These are phyloP conservation scores for Tamandua tetradactyla DNA, from an alignment of 2,797 vertebrate species.

Conservation along the genomic window DNA sequence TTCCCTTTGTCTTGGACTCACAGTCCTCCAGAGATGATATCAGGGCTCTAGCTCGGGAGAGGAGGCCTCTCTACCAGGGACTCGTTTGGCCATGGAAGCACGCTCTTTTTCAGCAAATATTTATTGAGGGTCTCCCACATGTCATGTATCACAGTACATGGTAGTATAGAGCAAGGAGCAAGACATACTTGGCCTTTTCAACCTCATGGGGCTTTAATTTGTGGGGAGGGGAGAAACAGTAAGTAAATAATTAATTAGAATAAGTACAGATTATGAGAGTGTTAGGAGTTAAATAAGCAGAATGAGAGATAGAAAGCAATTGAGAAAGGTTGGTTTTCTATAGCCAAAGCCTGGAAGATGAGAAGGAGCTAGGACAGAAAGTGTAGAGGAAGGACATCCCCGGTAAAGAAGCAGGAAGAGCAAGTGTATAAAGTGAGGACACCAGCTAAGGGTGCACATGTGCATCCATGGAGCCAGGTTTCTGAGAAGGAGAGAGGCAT, in stretches of 20 bases:
- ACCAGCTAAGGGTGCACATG: fast-evolving
- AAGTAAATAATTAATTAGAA: neutral
- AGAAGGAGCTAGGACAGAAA: fast-evolving
- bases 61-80: neutral
- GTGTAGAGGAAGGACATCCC: neutral
- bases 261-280: neutral
- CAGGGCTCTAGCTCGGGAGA: neutral
- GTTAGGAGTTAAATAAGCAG: neutral
- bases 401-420: too few species aligned
- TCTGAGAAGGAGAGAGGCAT: neutral
- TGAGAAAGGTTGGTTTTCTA: neutral
- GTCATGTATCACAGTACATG: neutral
- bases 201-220: neutral
- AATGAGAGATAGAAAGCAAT: neutral
- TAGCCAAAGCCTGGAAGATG: neutral
- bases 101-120: neutral
- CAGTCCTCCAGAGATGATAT: neutral
- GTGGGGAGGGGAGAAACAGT: neutral
- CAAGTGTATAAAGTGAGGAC: neutral
- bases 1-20: neutral
- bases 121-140: neutral
- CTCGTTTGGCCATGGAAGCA: neutral
- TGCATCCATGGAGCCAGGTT: neutral
- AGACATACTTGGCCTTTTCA: neutral
- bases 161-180: neutral